phyloP scores from a whole-genome alignment of 2,888 invertebrate species.

The Sisyra nigra region DNA sequence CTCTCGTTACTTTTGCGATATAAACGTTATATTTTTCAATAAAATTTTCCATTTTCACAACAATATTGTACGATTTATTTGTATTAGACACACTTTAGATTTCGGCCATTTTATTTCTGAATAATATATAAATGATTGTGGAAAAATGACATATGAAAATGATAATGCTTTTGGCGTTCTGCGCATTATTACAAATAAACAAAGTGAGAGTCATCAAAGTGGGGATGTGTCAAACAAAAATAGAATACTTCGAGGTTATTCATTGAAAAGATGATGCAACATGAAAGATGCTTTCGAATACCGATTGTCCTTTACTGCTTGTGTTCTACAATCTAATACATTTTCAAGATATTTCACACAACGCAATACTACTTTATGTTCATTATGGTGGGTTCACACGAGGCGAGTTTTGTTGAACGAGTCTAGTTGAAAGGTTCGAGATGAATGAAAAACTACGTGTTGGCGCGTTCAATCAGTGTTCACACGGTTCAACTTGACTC shows the following conservation, averaged over 20 bases:
- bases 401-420: too few relatives aligned
- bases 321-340: too few relatives aligned
- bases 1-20: background rate
- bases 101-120: conserved; percentile 3
- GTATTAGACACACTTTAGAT: conserved; percentile 3
- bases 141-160: background rate
- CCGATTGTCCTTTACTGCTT: too few relatives aligned
- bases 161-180: background rate
- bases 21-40: background rate
- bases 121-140: background rate
- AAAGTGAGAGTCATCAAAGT: background rate
- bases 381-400: too few relatives aligned
- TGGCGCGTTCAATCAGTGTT: too few relatives aligned
- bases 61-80: background rate
- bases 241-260: background rate
- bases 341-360: too few relatives aligned
- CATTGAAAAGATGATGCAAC: background rate
- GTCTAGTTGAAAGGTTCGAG: too few relatives aligned
- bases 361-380: too few relatives aligned
- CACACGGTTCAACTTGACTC: too few relatives aligned
- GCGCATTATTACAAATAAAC: background rate
- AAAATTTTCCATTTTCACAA: conserved; percentile 2
- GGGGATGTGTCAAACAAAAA: background rate
- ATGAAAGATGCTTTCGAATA: too few relatives aligned
- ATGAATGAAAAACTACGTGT: too few relatives aligned